Conservation (phyloP, 2,888 invertebrate species). For the Callosobruchus maculatus region DNA sequence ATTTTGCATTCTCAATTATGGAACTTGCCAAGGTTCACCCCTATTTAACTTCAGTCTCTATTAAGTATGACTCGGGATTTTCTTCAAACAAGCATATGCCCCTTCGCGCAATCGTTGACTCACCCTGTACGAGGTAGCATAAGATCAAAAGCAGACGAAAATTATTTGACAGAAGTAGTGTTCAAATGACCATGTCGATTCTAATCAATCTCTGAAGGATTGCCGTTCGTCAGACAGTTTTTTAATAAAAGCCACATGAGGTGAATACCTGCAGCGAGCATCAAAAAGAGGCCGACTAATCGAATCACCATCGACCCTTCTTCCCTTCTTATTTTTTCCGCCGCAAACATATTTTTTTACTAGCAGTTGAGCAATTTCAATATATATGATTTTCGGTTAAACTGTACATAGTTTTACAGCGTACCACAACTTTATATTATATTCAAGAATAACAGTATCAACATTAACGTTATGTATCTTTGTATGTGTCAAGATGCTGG, state of each 20-base stretch:
- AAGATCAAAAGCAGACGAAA: not conserved
- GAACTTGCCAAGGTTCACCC: no score
- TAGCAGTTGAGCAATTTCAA: not conserved
- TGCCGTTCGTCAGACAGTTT: not conserved
- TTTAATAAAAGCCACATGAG: not conserved
- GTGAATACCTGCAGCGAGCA: not conserved
- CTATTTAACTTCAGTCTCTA: no score
- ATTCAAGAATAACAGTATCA: no score
- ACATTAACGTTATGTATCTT: no score
- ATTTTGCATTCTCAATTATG: no score
- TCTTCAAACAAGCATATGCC: no score
- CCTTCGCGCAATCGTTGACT: no score
- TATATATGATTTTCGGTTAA: no score
- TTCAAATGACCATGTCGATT: not conserved
- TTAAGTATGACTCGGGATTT: no score
- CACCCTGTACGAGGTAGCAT: not conserved
- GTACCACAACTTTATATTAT: no score
- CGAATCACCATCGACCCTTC: not conserved
- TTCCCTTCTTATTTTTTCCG: not conserved
- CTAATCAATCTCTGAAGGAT: not conserved
- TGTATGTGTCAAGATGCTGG: no score
- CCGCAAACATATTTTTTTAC: not conserved
- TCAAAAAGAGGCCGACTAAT: not conserved
- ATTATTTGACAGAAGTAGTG: not conserved
- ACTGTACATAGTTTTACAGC: no score